phyloP scores from a whole-genome alignment of 2,113 vertebrate species.

The Zosterops japonicus region DNA sequence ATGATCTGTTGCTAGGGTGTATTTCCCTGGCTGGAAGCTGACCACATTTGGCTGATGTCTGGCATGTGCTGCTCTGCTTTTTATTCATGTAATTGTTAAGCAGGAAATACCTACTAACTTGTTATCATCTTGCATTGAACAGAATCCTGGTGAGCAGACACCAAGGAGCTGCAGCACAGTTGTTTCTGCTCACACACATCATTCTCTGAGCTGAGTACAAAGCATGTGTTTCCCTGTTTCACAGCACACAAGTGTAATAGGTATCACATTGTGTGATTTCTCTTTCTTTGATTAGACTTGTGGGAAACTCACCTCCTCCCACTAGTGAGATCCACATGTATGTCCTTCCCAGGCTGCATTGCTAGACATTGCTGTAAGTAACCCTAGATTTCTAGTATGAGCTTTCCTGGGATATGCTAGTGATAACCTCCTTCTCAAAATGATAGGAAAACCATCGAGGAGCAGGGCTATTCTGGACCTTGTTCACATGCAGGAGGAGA shows the following conservation, averaged over 20 bases:
- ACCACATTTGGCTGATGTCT: slow-evolving; percentile 30
- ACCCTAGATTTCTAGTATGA: background rate
- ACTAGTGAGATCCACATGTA: slow-evolving; percentile 7
- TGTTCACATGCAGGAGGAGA: background rate
- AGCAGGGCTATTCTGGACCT: background rate
- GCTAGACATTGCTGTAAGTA: background rate
- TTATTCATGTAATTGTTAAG: slow-evolving; percentile 27
- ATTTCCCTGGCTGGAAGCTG: slow-evolving; percentile 29
- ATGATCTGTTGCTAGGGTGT: slow-evolving; percentile 33
- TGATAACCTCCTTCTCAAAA: background rate
- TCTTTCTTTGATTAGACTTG: slow-evolving; percentile 8
- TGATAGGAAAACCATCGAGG: rapidly evolving
- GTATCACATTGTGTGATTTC: background rate
- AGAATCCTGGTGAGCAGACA: slow-evolving; percentile 33
- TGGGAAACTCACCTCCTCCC: background rate
- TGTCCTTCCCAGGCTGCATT: background rate
- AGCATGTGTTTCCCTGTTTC: background rate
- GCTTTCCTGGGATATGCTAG: background rate
- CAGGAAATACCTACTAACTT: slow-evolving; percentile 65
- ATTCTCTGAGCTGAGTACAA: slow-evolving; percentile 6
- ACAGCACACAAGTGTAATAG: background rate
- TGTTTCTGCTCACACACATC: slow-evolving; percentile 37
- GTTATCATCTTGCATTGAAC: slow-evolving; percentile 41
- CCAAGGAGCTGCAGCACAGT: slow-evolving; percentile 5
- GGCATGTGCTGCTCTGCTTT: slow-evolving; percentile 42